A percentile compares a stretch with the other conserved stretches of the same genome.
These are phyloP conservation scores for Spisula subtruncata DNA, from an alignment of 2,888 invertebrate species.

Conservation along the genomic window DNA sequence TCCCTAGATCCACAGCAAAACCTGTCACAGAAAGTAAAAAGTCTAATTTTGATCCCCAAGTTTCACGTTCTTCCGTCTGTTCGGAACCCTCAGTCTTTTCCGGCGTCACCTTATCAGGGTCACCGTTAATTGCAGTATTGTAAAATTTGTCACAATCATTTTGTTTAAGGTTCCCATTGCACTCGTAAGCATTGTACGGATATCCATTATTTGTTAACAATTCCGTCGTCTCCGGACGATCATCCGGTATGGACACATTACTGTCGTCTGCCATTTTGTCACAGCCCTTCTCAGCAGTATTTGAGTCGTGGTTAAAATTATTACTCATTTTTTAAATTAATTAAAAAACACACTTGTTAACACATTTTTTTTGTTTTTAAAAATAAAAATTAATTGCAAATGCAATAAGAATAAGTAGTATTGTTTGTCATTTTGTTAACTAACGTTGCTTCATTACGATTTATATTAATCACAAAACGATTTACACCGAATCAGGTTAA, in stretches of 20 bases:
- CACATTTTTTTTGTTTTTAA: neutral
- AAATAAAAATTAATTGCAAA: neutral
- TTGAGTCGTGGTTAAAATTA: neutral
- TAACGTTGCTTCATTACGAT: too few species aligned
- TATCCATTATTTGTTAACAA: conserved; percentile 9
- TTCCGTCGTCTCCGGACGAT: neutral
- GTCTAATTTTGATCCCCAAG: conserved; percentile 97
- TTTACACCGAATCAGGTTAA: too few species aligned
- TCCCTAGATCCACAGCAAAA: conserved; percentile 98
- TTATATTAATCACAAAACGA: too few species aligned
- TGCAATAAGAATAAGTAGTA: neutral
- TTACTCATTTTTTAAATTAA: neutral
- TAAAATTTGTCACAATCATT: neutral
- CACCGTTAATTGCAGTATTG: neutral
- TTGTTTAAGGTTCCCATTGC: conserved; percentile 8
- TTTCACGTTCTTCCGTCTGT: conserved; percentile 90
- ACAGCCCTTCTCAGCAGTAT: neutral
- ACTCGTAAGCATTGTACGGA: neutral
- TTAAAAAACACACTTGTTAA: neutral
- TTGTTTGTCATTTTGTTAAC: neutral
- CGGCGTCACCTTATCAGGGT: neutral
- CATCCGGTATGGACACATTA: neutral
- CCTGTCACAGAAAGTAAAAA: conserved; percentile 98
- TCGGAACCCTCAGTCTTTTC: neutral
- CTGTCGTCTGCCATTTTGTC: conserved; percentile 18